phyloP scores from a whole-genome alignment of 1,140 invertebrate genomes.

The Drosophila ironensis region DNA sequence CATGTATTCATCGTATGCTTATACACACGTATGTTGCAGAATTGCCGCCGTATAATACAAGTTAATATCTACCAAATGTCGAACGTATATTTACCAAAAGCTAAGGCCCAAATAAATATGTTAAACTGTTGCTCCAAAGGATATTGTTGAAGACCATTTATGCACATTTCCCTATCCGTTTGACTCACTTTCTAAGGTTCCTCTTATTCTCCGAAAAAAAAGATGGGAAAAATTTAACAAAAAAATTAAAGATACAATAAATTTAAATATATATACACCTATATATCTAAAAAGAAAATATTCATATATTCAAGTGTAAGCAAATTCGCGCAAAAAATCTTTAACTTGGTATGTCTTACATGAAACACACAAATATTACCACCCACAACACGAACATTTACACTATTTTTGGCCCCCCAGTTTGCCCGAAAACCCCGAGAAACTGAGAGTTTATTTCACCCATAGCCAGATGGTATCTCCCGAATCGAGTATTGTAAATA shows the following conservation, averaged over 20 bases:
- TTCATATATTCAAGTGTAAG: conserved; percentile 58
- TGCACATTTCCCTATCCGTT: conserved; percentile 25
- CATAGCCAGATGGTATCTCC: background rate
- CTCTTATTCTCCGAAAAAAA: conserved; percentile 11
- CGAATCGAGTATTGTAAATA: conserved; percentile 45
- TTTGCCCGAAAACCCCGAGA: conserved; percentile 23
- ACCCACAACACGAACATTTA: background rate
- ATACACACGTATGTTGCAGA: conserved; percentile 1
- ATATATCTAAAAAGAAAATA: conserved; percentile 26
- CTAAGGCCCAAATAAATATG: conserved; percentile 43
- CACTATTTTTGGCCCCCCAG: conserved; percentile 27
- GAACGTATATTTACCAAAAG: conserved; percentile 29
- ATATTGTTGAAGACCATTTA: conserved; percentile 37
- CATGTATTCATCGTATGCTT: conserved; percentile 9
- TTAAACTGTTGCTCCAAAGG: conserved; percentile 78
- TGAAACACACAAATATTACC: conserved; percentile 22
- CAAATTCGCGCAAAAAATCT: conserved; percentile 78
- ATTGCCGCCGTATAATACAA: conserved; percentile 22
- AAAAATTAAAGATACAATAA: background rate
- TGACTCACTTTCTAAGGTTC: conserved; percentile 25
- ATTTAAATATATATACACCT: conserved; percentile 26
- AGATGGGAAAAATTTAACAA: conserved; percentile 16
- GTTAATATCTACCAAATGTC: conserved; percentile 30
- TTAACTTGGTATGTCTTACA: conserved; percentile 77
- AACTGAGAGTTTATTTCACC: conserved; percentile 23